A percentile compares a stretch with the other conserved stretches of the same genome.
phyloP scores from a whole-genome alignment of 1,140 invertebrate genomes.

The Dinoponera quadriceps region DNA sequence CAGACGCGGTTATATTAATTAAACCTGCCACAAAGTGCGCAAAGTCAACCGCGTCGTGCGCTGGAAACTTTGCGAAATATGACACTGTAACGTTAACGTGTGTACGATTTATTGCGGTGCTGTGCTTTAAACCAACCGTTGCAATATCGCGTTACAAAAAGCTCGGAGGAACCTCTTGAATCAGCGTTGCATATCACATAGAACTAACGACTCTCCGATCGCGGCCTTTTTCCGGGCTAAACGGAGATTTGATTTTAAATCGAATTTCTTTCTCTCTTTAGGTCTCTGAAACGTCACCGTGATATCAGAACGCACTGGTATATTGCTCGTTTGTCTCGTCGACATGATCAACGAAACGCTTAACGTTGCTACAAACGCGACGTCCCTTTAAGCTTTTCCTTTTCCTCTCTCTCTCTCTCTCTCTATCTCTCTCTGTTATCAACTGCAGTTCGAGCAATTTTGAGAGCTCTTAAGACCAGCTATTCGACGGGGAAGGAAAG shows the following conservation, averaged over 20 bases:
- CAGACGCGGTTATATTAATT: slow-evolving; percentile 26
- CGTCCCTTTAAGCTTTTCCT: not conserved
- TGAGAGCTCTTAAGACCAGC: slow-evolving; percentile 28
- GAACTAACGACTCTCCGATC: no score
- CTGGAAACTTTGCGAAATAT: not conserved
- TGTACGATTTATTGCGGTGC: not conserved
- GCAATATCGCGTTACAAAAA: not conserved
- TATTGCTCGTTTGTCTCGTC: not conserved
- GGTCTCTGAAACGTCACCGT: not conserved
- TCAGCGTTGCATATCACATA: not conserved
- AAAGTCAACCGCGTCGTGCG: not conserved
- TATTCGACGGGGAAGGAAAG: no score
- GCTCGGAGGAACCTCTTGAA: not conserved
- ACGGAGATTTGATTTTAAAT: no score
- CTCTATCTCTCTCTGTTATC: no score
- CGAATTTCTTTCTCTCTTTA: no score
- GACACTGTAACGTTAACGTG: not conserved
- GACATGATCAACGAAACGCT: not conserved
- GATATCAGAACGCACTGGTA: not conserved
- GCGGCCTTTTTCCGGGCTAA: no score
- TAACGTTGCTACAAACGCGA: not conserved
- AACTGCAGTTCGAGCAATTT: slow-evolving; percentile 35
- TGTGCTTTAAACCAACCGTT: not conserved
- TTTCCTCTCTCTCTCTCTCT: no score
- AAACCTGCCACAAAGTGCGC: not conserved